A percentile compares a stretch with the other conserved stretches of the same genome.
phyloP scores from a whole-genome alignment of 2,797 vertebrate species.

The Coranthus polyacanthus region DNA sequence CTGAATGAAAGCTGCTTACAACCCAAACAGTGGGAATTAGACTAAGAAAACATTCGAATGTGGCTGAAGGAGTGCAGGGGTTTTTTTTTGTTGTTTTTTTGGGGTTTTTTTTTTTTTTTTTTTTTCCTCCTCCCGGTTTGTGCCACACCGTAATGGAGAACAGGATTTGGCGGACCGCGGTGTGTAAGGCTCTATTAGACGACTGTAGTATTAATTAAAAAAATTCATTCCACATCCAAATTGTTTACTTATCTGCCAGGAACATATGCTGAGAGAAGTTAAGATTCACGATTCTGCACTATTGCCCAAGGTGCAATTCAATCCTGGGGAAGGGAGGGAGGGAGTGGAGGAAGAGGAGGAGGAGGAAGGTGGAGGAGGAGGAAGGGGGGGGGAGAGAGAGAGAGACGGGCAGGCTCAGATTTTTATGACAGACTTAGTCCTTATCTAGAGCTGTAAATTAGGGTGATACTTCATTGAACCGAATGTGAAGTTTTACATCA shows the following conservation, averaged over 20 bases:
- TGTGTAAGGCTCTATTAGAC: conserved; percentile 86
- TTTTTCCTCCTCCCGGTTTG: background rate
- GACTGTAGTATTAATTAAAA: conserved; percentile 97
- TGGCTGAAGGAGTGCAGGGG: conserved; percentile 3
- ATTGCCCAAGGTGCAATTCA: conserved; percentile 97
- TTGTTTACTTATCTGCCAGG: conserved; percentile 99
- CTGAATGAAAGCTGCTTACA: background rate
- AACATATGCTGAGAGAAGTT: conserved; percentile 98
- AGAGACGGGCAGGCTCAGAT: conserved; percentile 75
- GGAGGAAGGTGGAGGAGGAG: conserved; percentile 59
- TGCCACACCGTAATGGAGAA: conserved; percentile 69
- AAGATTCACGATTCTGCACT: conserved; percentile 96
- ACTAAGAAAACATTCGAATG: conserved; percentile 1
- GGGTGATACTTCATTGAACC: conserved; percentile 95
- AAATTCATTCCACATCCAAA: conserved; percentile 97
- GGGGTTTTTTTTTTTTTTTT: background rate
- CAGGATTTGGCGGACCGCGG: conserved; percentile 92
- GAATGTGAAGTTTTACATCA: conserved; percentile 93
- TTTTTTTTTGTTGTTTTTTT: background rate
- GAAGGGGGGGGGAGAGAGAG: conserved; percentile 68
- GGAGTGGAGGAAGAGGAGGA: conserved; percentile 56
- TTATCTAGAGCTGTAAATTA: conserved; percentile 97
- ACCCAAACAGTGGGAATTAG: background rate
- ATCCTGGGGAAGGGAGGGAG: conserved; percentile 83
- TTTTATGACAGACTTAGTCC: conserved; percentile 92